These are phyloP conservation scores for Alethe castanea DNA, from an alignment of 2,113 vertebrate species.

Conservation along the genomic window DNA sequence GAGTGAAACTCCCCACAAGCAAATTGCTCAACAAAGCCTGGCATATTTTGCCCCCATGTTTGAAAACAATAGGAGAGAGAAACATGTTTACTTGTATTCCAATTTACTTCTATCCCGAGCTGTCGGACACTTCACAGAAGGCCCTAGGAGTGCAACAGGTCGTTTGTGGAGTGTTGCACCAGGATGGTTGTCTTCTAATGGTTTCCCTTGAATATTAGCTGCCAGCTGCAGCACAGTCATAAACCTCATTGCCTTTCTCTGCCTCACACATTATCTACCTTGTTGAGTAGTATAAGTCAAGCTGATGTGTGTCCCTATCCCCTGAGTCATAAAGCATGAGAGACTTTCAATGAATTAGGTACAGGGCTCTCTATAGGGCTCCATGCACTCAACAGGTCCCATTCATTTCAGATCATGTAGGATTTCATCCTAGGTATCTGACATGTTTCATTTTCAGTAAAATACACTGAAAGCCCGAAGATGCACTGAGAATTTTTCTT, in stretches of 20 bases:
- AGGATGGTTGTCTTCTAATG: accelerated
- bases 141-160: not conserved
- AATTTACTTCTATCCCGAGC: not conserved
- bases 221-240: not conserved
- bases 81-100: not conserved
- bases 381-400: not conserved
- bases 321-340: not conserved
- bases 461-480: not conserved
- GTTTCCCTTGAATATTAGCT: not conserved
- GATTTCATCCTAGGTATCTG: not conserved
- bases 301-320: accelerated
- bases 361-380: not conserved
- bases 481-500: not conserved
- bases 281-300: not conserved
- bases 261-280: not conserved
- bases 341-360: not conserved
- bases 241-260: not conserved
- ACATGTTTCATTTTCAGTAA: not conserved
- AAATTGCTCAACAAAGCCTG: constrained; percentile 32
- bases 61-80: not conserved
- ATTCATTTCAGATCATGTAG: not conserved
- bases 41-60: not conserved
- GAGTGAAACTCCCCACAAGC: constrained; percentile 1
- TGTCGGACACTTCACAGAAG: not conserved
- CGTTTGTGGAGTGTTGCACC: accelerated